Evolutionary conservation across 2,888 invertebrate genomes (phyloP).

Genomic region (Eupithecia dodoneata): DNA sequence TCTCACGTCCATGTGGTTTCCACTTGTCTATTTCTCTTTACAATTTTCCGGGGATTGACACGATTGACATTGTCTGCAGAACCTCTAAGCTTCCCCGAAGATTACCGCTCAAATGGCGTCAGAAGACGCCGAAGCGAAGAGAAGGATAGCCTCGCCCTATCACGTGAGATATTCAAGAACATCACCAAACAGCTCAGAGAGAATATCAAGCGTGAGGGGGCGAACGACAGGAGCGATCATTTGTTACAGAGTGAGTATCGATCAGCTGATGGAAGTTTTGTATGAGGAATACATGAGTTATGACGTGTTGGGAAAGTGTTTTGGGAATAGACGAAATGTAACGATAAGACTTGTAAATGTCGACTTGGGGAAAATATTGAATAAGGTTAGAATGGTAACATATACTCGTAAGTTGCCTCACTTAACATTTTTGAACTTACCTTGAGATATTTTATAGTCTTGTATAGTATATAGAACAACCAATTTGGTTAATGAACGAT

Average conservation of each 20-base stretch:
- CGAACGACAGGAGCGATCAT: conserved; percentile 75
- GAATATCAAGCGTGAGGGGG: conserved; percentile 78
- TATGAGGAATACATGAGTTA: conserved; percentile 37
- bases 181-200: conserved; percentile 81
- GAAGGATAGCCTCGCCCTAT: conserved; percentile 78
- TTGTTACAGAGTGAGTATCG: conserved; percentile 75
- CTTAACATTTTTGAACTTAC: neutral
- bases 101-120: conserved; percentile 67
- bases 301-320: conserved; percentile 33
- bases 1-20: neutral
- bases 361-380: neutral
- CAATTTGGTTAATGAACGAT: neutral
- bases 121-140: conserved; percentile 74
- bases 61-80: conserved; percentile 57
- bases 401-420: too few species aligned
- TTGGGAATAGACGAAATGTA: conserved; percentile 11
- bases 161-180: conserved; percentile 81
- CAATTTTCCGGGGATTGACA: neutral
- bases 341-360: neutral
- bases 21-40: neutral
- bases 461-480: neutral
- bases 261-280: conserved; percentile 43
- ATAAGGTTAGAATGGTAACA: neutral
- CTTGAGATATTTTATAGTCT: neutral
- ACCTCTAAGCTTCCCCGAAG: conserved; percentile 74